Evolutionary conservation across 2,113 vertebrate species (phyloP).

Genomic region (Semicossyphus pulcher): DNA sequence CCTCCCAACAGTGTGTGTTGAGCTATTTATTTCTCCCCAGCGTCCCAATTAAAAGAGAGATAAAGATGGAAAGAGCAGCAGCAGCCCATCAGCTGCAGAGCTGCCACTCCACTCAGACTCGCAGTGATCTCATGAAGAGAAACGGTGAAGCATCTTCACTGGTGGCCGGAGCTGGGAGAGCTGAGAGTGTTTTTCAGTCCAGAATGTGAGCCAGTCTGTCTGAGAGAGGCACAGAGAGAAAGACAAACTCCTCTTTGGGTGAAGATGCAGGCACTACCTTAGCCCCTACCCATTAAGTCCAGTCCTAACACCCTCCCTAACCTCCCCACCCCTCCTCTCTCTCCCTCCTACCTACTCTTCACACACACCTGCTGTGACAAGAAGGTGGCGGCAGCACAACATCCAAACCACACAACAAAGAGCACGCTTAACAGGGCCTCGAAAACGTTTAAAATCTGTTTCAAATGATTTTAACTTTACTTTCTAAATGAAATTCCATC

Average conservation of each 20-base stretch:
- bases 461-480: background rate
- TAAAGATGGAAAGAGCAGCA: constrained; percentile 69
- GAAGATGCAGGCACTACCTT: constrained; percentile 72
- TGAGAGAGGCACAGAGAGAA: constrained; percentile 61
- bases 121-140: constrained; percentile 57
- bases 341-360: constrained; percentile 35
- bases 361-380: constrained; percentile 79
- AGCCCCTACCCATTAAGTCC: constrained; percentile 68
- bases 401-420: constrained; percentile 26
- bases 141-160: constrained; percentile 67
- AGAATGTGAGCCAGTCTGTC: constrained; percentile 60
- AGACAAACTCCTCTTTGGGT: constrained; percentile 71
- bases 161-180: constrained; percentile 63
- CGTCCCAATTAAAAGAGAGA: constrained; percentile 70
- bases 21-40: constrained; percentile 76
- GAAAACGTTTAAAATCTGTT: background rate
- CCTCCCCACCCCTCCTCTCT: constrained; percentile 40
- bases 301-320: constrained; percentile 67
- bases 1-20: constrained; percentile 71
- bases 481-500: constrained; percentile 19
- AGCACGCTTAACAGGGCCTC: background rate
- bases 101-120: constrained; percentile 49
- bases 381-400: constrained; percentile 63
- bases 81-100: constrained; percentile 65
- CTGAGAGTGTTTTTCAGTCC: constrained; percentile 65